phyloP scores from a whole-genome alignment of 1,140 invertebrate species.

The Sogatella furcifera region DNA sequence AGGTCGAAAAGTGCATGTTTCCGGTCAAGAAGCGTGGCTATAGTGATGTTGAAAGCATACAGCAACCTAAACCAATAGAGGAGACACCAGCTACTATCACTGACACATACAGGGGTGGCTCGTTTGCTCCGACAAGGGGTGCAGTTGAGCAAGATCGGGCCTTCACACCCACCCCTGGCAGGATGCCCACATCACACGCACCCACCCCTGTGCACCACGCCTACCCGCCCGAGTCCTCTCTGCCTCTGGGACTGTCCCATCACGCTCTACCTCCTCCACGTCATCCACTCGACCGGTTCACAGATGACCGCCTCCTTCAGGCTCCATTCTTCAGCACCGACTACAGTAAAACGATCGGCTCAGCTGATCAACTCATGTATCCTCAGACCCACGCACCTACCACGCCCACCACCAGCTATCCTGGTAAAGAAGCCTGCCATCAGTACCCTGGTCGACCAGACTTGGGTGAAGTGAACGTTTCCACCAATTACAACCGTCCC shows the following conservation, averaged over 20 bases:
- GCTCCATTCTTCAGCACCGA: slow-evolving; percentile 6
- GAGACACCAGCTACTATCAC: not conserved
- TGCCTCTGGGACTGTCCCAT: slow-evolving; percentile 13
- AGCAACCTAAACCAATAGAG: not conserved
- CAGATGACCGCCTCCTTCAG: slow-evolving; percentile 15
- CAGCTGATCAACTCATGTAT: not conserved
- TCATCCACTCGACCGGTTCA: slow-evolving; percentile 13
- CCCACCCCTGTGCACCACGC: not conserved
- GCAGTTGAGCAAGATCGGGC: slow-evolving; percentile 22
- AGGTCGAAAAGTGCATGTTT: slow-evolving; percentile 24
- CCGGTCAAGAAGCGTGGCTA: slow-evolving; percentile 47
- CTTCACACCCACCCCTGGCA: slow-evolving; percentile 25
- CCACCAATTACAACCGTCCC: slow-evolving; percentile 3
- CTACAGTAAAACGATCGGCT: not conserved
- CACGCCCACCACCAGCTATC: slow-evolving; percentile 10
- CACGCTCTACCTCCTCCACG: slow-evolving; percentile 14
- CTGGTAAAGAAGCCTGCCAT: not conserved
- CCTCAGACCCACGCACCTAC: not conserved
- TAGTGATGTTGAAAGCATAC: slow-evolving; percentile 35
- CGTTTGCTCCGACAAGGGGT: slow-evolving; percentile 21
- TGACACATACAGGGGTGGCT: slow-evolving; percentile 15
- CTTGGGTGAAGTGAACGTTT: not conserved
- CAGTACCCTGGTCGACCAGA: not conserved
- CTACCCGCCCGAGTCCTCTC: not conserved
- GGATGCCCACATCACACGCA: slow-evolving; percentile 20